Conservation (phyloP, 2,113 vertebrate genomes). For the Nycticryphes semicollaris region DNA sequence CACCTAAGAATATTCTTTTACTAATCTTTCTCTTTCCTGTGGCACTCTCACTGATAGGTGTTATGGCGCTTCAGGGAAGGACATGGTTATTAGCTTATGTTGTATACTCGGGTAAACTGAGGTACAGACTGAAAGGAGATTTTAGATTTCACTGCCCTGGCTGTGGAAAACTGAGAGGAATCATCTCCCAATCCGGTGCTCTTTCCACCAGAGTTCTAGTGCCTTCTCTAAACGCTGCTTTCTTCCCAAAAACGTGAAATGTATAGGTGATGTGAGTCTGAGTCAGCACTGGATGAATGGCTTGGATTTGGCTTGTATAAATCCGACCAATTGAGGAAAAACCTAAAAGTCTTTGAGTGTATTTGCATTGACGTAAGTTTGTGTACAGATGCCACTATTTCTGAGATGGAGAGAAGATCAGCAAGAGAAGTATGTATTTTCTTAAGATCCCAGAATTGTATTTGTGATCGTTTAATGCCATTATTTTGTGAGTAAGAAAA, state of each 20-base stretch:
- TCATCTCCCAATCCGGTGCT: not conserved
- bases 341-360: not conserved
- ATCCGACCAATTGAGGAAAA: not conserved
- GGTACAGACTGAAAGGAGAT: not conserved
- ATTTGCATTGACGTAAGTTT: not conserved
- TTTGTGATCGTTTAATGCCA: not conserved
- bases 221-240: not conserved
- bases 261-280: not conserved
- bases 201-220: not conserved
- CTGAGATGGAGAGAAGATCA: not conserved
- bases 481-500: not conserved
- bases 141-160: not conserved
- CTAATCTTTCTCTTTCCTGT: not conserved
- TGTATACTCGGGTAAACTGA: not conserved
- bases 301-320: not conserved
- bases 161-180: not conserved
- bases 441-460: not conserved
- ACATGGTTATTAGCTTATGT: not conserved
- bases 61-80: not conserved
- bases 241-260: not conserved
- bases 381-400: not conserved
- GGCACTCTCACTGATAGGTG: not conserved
- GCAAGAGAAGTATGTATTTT: not conserved
- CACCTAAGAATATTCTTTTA: not conserved
- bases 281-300: not conserved